These are phyloP conservation scores for Plotosus lineatus DNA, from an alignment of 2,113 vertebrate species.

Conservation along the genomic window DNA sequence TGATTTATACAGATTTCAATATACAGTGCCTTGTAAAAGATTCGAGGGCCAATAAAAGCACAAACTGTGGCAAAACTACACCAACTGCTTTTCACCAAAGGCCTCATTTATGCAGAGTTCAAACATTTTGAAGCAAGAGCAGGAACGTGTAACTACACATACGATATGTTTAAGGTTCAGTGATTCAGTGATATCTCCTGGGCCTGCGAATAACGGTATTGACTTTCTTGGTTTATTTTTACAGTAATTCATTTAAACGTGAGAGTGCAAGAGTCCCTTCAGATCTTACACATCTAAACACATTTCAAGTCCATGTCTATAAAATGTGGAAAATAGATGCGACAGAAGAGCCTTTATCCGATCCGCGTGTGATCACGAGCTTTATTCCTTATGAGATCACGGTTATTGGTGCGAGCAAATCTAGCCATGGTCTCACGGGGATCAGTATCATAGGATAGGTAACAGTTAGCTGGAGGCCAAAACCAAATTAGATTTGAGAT, in stretches of 20 bases:
- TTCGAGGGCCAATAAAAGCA: neutral
- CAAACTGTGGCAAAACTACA: neutral
- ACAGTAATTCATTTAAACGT: too few relatives aligned
- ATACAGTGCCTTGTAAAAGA: neutral
- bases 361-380: neutral
- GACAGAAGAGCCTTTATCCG: neutral
- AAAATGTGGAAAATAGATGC: neutral
- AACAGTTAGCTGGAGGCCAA: neutral
- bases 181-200: too few relatives aligned
- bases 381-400: neutral
- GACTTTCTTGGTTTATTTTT: too few relatives aligned
- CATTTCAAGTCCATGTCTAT: too few relatives aligned
- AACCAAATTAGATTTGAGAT: neutral
- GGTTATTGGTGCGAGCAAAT: neutral
- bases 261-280: too few relatives aligned
- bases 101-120: neutral
- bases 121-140: neutral
- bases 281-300: too few relatives aligned
- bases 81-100: neutral
- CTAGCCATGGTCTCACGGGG: neutral
- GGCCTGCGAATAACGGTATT: too few relatives aligned
- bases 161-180: too few relatives aligned
- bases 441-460: neutral
- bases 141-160: too few relatives aligned
- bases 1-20: neutral